Percentiles rank a stretch among this genome's conserved stretches.
phyloP scores from a whole-genome alignment of 1,140 invertebrate genomes.

The Drosophila kanapiae region DNA sequence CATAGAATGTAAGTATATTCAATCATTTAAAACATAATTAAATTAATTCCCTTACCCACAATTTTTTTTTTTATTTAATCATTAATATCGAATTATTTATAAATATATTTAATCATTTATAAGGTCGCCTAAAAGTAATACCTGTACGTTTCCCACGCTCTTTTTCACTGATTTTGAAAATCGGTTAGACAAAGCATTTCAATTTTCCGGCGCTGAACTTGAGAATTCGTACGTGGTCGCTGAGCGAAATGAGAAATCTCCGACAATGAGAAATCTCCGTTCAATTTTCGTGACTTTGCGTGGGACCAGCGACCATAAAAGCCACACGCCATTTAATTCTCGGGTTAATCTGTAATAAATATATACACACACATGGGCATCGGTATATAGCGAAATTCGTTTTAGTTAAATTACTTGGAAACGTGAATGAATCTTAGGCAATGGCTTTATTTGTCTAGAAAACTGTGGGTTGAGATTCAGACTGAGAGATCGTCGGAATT shows the following conservation, averaged over 20 bases:
- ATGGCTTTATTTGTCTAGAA: constrained; percentile 40
- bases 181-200: constrained; percentile 18
- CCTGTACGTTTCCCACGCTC: constrained; percentile 40
- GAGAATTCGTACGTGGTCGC: constrained; percentile 47
- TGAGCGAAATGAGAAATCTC: constrained; percentile 39
- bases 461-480: constrained; percentile 19
- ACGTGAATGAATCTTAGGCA: constrained; percentile 63
- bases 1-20: too few relatives aligned
- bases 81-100: too few relatives aligned
- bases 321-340: constrained; percentile 75
- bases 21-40: too few relatives aligned
- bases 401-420: constrained; percentile 71
- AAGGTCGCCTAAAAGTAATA: too few relatives aligned
- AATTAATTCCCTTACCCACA: too few relatives aligned
- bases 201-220: constrained; percentile 40
- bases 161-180: constrained; percentile 28
- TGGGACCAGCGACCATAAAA: constrained; percentile 72
- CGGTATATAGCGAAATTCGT: constrained; percentile 47
- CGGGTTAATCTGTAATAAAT: constrained; percentile 78
- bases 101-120: too few relatives aligned
- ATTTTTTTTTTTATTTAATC: too few relatives aligned
- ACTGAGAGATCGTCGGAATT: constrained; percentile 10
- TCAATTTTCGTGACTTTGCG: constrained; percentile 80
- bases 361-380: constrained; percentile 38
- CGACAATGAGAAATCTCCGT: constrained; percentile 51